Base-by-base conservation (phyloP, 1,140 invertebrate genomes). In the Drosophila dunni region DNA sequence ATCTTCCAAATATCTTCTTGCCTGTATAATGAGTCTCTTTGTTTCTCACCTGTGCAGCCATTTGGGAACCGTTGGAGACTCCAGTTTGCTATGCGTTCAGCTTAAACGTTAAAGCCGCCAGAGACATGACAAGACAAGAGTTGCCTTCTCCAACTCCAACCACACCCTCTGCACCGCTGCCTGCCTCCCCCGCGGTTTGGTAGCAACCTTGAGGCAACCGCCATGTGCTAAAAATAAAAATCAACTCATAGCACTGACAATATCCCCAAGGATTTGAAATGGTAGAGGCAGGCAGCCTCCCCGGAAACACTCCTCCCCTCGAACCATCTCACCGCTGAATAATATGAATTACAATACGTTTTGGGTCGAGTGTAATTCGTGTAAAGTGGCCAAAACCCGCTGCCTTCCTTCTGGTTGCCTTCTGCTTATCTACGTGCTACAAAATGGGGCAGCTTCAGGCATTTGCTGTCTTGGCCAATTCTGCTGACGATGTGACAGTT, bases 321-420 rank as follows among this genome's bases (percentile, higher is more conserved):
- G 57, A 38, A 2, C 36, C 10, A 8, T 9, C 36, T 9, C 36
- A 10, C 36, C 20, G 33, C 48, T 64, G 79, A 67, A 86, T 88
- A 88, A 83, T 86, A 88, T 86, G 83, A 86, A 86, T 88, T 83
- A 86, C 83, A 86, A 86, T 83, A 66, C 68, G 81, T 58, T 78
- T 29, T 50, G 72, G 76, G 72, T 79, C 9, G 70, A 76, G 82
- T 67, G 76, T 88, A 82, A 88, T 86, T 81, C 82, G 64, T 82
- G 71, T 76, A 79, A 88, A 38, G 71, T 85, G 76, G 74, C 79
- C 61, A 13, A 34, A 51, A 44, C 50, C 40, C 62, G 66, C 61
- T 5, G 20, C 40, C 24, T 46, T 45, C 11, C 54, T 44, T 33
- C 13, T 45, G 38, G 11, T 10, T 58, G 33, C 29, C 36, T n/a